Conservation (phyloP, 2,113 vertebrate genomes). For the Phodopus roborovskii region DNA sequence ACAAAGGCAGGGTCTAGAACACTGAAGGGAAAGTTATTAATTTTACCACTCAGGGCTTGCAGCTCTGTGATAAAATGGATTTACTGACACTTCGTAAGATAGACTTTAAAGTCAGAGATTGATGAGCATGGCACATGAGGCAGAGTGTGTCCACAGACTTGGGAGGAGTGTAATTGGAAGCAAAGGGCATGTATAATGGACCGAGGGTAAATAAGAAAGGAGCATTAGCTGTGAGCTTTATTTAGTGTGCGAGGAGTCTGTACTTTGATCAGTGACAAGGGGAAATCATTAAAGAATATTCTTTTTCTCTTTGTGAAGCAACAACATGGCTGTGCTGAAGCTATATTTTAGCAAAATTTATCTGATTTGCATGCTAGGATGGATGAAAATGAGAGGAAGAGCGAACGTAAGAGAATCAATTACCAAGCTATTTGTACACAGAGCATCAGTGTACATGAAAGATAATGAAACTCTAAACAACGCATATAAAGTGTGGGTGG, state of each 20-base stretch:
- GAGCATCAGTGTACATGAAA: not conserved
- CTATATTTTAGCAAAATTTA: slow-evolving; percentile 43
- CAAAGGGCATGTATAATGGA: not conserved
- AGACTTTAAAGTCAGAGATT: slow-evolving; percentile 40
- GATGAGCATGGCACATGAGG: not conserved
- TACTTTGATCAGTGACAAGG: slow-evolving; percentile 44
- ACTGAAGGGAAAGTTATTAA: slow-evolving; percentile 35
- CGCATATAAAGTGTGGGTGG: not conserved
- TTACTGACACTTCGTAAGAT: slow-evolving; percentile 51
- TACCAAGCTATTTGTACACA: not conserved
- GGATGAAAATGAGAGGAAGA: slow-evolving; percentile 30
- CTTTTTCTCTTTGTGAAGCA: slow-evolving; percentile 4
- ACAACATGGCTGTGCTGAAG: not conserved
- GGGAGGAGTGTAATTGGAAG: slow-evolving; percentile 33
- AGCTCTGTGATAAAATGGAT: slow-evolving; percentile 52
- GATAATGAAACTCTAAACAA: not conserved
- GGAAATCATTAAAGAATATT: slow-evolving; percentile 5
- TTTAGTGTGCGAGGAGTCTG: not conserved
- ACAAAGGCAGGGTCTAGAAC: slow-evolving; percentile 25
- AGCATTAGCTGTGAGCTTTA: not conserved
- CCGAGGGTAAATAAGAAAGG: slow-evolving; percentile 3
- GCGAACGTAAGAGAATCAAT: slow-evolving; percentile 3
- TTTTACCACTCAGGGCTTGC: slow-evolving; percentile 24
- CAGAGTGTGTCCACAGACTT: not conserved
- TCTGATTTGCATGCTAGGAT: not conserved